phyloP scores from a whole-genome alignment of 2,888 invertebrate species.

The Diachrysia chrysitis region DNA sequence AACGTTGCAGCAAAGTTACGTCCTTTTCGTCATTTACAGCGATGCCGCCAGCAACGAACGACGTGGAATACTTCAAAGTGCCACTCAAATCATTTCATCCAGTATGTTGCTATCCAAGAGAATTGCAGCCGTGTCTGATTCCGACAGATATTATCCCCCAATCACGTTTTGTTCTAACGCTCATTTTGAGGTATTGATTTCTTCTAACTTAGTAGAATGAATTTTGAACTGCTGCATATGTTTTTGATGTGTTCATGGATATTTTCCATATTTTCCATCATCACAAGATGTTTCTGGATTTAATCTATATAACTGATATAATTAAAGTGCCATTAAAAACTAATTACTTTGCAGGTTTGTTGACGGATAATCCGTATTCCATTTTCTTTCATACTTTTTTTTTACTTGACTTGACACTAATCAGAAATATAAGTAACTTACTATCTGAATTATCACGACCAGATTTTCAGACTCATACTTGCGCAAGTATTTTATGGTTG shows the following conservation, averaged over 20 bases:
- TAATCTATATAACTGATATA: neutral
- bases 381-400: neutral
- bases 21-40: conserved; percentile 1
- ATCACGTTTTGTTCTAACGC: neutral
- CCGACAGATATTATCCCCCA: neutral
- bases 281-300: neutral
- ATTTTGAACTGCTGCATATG: neutral
- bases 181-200: neutral
- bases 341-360: conserved; percentile 4
- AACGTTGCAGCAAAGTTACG: neutral
- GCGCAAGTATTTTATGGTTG: neutral
- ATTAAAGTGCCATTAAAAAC: neutral
- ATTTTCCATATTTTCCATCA: neutral
- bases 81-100: conserved; percentile 7
- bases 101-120: neutral
- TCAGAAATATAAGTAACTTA: neutral
- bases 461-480: too few species aligned
- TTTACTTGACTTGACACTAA: neutral
- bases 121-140: neutral
- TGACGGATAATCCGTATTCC: neutral
- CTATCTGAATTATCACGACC: neutral
- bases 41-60: neutral
- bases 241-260: neutral
- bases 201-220: neutral
- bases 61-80: neutral